phyloP scores from a whole-genome alignment of 2,888 invertebrate genomes.

The Scotopteryx bipunctaria region DNA sequence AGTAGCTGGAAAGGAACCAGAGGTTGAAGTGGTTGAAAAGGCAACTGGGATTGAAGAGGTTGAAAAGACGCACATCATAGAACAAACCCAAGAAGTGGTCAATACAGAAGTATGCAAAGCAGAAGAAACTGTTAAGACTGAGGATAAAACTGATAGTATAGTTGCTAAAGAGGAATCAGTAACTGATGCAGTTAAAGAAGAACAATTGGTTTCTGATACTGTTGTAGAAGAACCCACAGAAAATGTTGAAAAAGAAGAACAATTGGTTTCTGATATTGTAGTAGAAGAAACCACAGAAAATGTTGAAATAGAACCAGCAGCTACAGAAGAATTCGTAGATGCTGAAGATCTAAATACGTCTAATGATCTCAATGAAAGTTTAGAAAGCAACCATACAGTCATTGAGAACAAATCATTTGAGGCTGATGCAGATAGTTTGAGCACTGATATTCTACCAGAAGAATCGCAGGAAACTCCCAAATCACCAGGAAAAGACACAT shows the following conservation, averaged over 20 bases:
- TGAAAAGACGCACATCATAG: not conserved
- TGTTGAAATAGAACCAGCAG: not conserved
- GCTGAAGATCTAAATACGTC: slow-evolving; percentile 49
- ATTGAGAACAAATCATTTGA: slow-evolving; percentile 68
- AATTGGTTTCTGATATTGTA: not conserved
- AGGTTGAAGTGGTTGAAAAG: not conserved
- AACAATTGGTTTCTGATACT: not conserved
- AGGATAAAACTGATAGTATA: slow-evolving; percentile 18
- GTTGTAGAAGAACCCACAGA: not conserved
- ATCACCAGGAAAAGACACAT: slow-evolving; percentile 45
- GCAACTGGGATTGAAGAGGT: not conserved
- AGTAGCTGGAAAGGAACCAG: slow-evolving; percentile 8
- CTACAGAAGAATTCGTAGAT: slow-evolving; percentile 27
- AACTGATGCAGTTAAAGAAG: slow-evolving; percentile 3
- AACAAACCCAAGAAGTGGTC: slow-evolving; percentile 14
- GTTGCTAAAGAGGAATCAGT: slow-evolving; percentile 3
- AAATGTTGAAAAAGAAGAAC: slow-evolving; percentile 3
- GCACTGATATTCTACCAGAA: slow-evolving; percentile 41
- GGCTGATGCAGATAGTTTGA: slow-evolving; percentile 43
- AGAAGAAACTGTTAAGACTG: slow-evolving; percentile 20
- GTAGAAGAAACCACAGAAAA: not conserved
- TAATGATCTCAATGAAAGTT: slow-evolving; percentile 67
- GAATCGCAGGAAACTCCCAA: slow-evolving; percentile 30
- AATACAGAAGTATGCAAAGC: slow-evolving; percentile 7
- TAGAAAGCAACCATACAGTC: slow-evolving; percentile 68